phyloP scores from a whole-genome alignment of 2,888 invertebrate species.

The Crematogaster levior region DNA sequence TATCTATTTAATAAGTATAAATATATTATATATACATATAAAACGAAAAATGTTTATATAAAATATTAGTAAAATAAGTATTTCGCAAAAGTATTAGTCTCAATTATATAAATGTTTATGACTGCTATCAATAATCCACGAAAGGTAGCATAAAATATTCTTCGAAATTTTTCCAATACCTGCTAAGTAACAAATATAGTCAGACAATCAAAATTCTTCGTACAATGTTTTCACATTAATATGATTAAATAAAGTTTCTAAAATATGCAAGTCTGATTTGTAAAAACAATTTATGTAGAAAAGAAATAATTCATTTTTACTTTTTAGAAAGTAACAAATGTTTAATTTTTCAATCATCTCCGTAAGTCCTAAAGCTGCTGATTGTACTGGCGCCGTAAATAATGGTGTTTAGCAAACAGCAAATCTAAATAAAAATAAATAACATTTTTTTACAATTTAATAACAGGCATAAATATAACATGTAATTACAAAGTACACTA shows the following conservation, averaged over 20 bases:
- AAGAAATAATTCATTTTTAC: not conserved
- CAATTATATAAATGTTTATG: not conserved
- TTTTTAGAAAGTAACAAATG: not conserved
- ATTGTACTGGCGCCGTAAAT: not conserved
- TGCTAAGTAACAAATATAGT: not conserved
- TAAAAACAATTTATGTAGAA: not conserved
- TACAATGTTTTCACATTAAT: not conserved
- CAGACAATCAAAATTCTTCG: not conserved
- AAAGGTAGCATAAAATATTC: not conserved
- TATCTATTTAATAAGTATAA: not conserved
- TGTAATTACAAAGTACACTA: not conserved
- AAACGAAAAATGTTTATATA: not conserved
- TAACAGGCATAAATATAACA: not conserved
- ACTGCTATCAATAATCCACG: not conserved
- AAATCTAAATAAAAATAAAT: constrained; percentile 32
- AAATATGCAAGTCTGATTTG: not conserved
- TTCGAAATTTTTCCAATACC: not conserved
- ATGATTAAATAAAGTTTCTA: not conserved
- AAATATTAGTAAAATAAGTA: no score
- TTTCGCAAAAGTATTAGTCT: not conserved
- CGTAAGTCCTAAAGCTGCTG: not conserved
- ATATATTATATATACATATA: not conserved
- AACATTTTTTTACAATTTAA: not conserved
- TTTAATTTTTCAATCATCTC: not conserved
- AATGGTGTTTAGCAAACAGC: not conserved